Evolutionary conservation across 1,140 invertebrate genomes (phyloP), one percentile per base, ranked within the genome.

Genomic region (Latrodectus geometricus): DNA sequence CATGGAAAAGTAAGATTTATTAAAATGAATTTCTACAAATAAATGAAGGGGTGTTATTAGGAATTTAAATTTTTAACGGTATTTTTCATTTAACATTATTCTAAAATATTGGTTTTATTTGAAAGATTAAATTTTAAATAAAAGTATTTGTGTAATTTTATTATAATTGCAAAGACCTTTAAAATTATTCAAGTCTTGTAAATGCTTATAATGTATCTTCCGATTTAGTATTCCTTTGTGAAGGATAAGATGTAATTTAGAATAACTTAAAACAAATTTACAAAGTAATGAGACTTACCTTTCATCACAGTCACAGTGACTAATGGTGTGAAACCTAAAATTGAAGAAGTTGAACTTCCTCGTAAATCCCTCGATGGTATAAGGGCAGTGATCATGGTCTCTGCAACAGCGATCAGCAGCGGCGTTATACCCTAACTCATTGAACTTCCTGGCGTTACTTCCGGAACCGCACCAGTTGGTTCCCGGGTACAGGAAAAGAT

Each of bases 401-500:
- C 96, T 91, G 91, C 96, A 97, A 90, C 96, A 97, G 69, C 94
- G 92, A 90, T 97, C 96, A 0, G 95, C 95, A 9, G 93, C 92
- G 1, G 93, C 93, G 89, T 95, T 95, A 21, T 94, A 94, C 0
- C 96, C 96, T 8, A 97, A 91, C 89, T 96, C 93, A 4, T 94
- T 93, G 89, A 95, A 96, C 88, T 94, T 93, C 14, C 93, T 93
- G 0, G 95, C 96, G 0, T 93, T 93, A 89, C 94, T 94, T 11
- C 96, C 96, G 87, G 94, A 94, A 5, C 96, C 96, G 90, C 96
- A 97, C 96, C 96, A 97, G 89, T 95, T 94, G 1, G 96, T 97
- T 0, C 95, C 95, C 0, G 96, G 95, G 68, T 95, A 93, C 69
- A 95, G 92, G 54, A 96, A 92, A 61, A 94, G 88, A 88, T 95